Base-by-base conservation (phyloP, 2,888 invertebrate genomes). In the Philaethria dido region DNA sequence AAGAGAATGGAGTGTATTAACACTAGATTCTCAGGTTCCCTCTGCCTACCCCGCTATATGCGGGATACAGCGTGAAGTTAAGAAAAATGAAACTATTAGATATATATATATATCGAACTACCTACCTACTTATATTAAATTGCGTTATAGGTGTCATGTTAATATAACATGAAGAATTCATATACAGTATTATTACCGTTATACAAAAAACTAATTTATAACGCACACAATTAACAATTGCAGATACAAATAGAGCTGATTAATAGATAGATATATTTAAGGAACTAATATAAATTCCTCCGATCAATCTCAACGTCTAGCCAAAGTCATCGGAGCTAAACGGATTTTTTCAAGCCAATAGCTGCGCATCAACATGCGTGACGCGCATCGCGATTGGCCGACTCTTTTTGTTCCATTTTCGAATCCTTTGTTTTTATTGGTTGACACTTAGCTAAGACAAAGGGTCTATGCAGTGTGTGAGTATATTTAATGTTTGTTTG, bases 401-500 rank as follows among this genome's bases (percentile, higher is more conserved):
- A 78, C 86, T 86, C 89, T 92, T 92, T 92, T 92, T 92, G 92
- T 92, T 90, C 88, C 87, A 89, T 91, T 91, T 92, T 89, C 84
- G 85, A 88, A 88, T 91, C 92, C 92, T 92, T 92, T 92, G 92
- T 92, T 92, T 92, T 92, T 92, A 92, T 92, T 92, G 92, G 92
- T 92, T 92, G 92, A 92, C 92, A 92, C 92, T 92, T 92, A 90
- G 88, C 89, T 92, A 92, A 92, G 92, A 92, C 92, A 92, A 92
- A 90, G 92, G 92, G 92, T 90, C 86, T 88, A 83, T 79, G 77
- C 73, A 77, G 72, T 86, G 88, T 88, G 87, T 89, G 91, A 77
- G 91, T 87, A 83, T 82, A 84, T 85, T 84, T 83, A 83, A 80
- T 29, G 72, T 69, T 73, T 79, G 79, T 74, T 73, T 80, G 91